Percentiles rank a stretch among this genome's conserved stretches.
Conservation (phyloP, 2,888 invertebrate species). For the Eilema griseolum region DNA sequence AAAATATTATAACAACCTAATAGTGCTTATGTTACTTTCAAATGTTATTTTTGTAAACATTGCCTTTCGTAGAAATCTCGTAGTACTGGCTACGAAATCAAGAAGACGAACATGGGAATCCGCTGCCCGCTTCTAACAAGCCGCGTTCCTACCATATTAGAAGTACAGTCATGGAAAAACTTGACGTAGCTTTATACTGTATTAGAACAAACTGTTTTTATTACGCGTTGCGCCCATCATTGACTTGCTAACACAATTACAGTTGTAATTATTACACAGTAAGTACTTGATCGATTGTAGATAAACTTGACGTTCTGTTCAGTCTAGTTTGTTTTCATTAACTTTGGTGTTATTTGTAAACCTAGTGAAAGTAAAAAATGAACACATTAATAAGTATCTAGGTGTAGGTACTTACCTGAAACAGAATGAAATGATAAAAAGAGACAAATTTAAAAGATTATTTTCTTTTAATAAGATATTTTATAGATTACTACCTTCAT, state of each 20-base stretch:
- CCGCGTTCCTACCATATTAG: constrained; percentile 48
- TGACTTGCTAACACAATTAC: constrained; percentile 64
- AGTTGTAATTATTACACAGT: background rate
- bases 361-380: too few relatives aligned
- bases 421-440: too few relatives aligned
- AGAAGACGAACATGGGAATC: background rate
- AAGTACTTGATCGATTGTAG: background rate
- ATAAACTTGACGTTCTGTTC: too few relatives aligned
- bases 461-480: too few relatives aligned
- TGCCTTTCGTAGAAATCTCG: background rate
- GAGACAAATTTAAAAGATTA: too few relatives aligned
- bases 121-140: constrained; percentile 52
- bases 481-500: too few relatives aligned
- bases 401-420: too few relatives aligned
- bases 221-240: constrained; percentile 68
- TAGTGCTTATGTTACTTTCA: background rate
- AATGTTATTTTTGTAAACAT: background rate
- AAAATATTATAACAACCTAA: background rate
- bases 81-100: background rate
- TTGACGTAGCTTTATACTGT: constrained; percentile 65
- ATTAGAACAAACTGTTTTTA: constrained; percentile 77
- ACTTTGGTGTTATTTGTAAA: background rate
- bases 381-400: too few relatives aligned
- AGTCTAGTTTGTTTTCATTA: background rate
- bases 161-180: constrained; percentile 72